Percentiles rank a stretch among this genome's conserved stretches.
Conservation (phyloP, 2,888 invertebrate genomes). For the Parnassius smintheus region DNA sequence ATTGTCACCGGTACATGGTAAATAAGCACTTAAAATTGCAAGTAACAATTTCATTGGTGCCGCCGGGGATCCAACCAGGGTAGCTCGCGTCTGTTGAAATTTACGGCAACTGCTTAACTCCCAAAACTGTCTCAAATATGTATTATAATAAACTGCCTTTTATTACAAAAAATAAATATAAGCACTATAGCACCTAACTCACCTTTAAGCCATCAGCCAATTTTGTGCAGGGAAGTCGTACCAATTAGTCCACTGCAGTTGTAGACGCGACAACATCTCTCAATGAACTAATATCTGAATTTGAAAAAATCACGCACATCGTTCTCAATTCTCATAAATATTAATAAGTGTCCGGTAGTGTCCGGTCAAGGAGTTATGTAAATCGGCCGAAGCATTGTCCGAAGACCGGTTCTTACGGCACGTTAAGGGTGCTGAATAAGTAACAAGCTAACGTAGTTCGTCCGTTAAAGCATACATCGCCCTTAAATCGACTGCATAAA, state of each 20-base stretch:
- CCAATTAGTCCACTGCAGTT: constrained; percentile 18
- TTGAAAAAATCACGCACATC: constrained; percentile 43
- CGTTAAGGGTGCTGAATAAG: constrained; percentile 71
- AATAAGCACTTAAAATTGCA: no score
- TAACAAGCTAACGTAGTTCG: constrained; percentile 34
- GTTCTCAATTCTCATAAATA: constrained; percentile 64
- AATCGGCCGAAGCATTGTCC: constrained; percentile 69
- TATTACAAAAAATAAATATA: not conserved
- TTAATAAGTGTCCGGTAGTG: constrained; percentile 67
- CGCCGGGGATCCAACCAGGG: no score
- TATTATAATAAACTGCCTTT: no score
- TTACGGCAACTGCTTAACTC: no score
- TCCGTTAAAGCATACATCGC: constrained; percentile 7
- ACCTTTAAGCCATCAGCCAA: constrained; percentile 25
- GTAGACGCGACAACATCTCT: constrained; percentile 45
- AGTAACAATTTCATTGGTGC: no score
- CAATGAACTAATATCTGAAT: constrained; percentile 47
- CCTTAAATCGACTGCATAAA: constrained; percentile 33
- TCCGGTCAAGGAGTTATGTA: constrained; percentile 79
- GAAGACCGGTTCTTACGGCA: constrained; percentile 65
- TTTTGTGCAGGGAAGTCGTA: constrained; percentile 29
- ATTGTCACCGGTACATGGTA: no score
- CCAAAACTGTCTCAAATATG: no score
- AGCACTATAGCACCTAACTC: not conserved
- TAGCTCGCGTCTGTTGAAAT: no score